A percentile compares a stretch with the other conserved stretches of the same genome.
phyloP scores from a whole-genome alignment of 2,888 invertebrate species.

The Xanthia togata region DNA sequence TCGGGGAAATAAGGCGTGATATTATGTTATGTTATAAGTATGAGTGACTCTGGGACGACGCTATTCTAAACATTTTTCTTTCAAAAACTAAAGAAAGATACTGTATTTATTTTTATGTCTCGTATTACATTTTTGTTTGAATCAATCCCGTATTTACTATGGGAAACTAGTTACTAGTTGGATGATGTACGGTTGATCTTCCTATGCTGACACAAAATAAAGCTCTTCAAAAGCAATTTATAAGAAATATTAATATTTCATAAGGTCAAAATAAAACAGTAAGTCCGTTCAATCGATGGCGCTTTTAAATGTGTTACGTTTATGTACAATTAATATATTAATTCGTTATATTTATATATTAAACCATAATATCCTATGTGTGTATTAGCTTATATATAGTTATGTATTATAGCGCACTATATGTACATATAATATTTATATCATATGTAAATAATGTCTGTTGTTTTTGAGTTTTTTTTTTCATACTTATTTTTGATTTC shows the following conservation, averaged over 20 bases:
- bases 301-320: slow-evolving; percentile 73
- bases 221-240: neutral
- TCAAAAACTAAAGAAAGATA: neutral
- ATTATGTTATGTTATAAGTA: neutral
- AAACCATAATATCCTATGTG: slow-evolving; percentile 54
- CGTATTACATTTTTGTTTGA: neutral
- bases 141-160: neutral
- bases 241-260: neutral
- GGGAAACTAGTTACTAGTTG: neutral
- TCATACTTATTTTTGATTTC: slow-evolving; percentile 56
- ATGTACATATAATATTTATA: slow-evolving; percentile 66
- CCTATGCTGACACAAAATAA: neutral
- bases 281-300: slow-evolving; percentile 75
- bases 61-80: neutral
- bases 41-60: neutral
- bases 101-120: neutral
- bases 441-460: slow-evolving; percentile 69
- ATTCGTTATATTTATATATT: slow-evolving; percentile 55
- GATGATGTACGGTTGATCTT: neutral
- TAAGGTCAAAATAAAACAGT: slow-evolving; percentile 70
- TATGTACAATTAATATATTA: slow-evolving; percentile 62
- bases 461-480: slow-evolving; percentile 61
- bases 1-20: no score
- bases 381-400: slow-evolving; percentile 58
- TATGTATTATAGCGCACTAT: slow-evolving; percentile 63